Conservation (phyloP, 2,113 vertebrate genomes). For the Rhea pennata region DNA sequence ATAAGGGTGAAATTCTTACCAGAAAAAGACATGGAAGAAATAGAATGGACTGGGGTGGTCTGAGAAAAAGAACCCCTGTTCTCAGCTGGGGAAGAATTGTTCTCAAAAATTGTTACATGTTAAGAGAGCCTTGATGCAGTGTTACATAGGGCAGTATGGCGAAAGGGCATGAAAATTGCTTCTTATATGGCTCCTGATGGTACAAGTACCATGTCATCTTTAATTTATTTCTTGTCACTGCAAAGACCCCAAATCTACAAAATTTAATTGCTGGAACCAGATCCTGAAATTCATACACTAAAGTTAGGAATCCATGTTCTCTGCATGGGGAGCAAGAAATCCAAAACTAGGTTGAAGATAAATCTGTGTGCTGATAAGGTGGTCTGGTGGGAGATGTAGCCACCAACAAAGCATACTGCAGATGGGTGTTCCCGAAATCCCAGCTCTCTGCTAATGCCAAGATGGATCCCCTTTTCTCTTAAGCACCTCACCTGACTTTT, state of each 20-base stretch:
- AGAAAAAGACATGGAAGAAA: neutral
- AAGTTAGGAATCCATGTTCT: neutral
- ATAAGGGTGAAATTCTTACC: neutral
- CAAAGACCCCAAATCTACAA: neutral
- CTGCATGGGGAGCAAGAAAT: neutral
- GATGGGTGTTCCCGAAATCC: neutral
- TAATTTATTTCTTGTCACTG: neutral
- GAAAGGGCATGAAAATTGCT: neutral
- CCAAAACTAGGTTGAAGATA: neutral
- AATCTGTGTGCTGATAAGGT: neutral
- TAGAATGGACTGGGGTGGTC: neutral
- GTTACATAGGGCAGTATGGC: neutral
- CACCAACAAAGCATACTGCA: neutral
- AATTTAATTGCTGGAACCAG: neutral
- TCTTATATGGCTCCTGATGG: neutral
- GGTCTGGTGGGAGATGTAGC: neutral
- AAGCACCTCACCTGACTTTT: neutral
- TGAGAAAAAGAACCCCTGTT: neutral
- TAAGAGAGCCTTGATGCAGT: neutral
- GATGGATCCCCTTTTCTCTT: neutral
- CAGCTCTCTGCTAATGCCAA: neutral
- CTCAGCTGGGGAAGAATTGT: neutral
- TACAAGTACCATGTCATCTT: neutral
- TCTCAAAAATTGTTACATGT: neutral
- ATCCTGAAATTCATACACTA: neutral